A percentile compares a stretch with the other conserved stretches of the same genome.
Conservation (phyloP, 1,140 invertebrate genomes). For the Papilio polyxenes region DNA sequence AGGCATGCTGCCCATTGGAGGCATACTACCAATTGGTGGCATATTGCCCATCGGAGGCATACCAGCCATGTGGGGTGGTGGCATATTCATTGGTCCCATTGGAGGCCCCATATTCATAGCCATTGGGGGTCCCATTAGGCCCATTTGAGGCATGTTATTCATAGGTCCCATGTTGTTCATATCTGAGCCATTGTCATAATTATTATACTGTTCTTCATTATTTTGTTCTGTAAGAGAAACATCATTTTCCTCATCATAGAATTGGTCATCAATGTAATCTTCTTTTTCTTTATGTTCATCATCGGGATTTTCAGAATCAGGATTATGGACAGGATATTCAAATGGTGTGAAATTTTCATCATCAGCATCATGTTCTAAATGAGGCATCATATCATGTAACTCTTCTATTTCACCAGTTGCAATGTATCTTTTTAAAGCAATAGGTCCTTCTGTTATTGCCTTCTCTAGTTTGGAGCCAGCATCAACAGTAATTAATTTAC, state of each 20-base stretch:
- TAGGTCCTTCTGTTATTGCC: conserved; percentile 87
- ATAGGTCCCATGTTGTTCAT: conserved; percentile 55
- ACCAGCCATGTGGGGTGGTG: conserved; percentile 54
- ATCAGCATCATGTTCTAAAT: conserved; percentile 83
- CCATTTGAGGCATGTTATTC: conserved; percentile 64
- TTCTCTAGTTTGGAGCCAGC: conserved; percentile 87
- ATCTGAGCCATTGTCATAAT: conserved; percentile 65
- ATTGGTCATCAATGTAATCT: conserved; percentile 64
- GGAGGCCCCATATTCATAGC: conserved; percentile 1
- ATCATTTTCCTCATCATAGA: conserved; percentile 65
- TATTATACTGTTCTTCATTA: conserved; percentile 58
- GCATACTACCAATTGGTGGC: conserved; percentile 54
- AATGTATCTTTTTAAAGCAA: conserved; percentile 88
- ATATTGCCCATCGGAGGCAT: conserved; percentile 55
- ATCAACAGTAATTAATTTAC: conserved; percentile 88
- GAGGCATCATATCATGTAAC: conserved; percentile 86
- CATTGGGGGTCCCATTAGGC: conserved; percentile 48
- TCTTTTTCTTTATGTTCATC: conserved; percentile 59
- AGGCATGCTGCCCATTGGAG: conserved; percentile 58
- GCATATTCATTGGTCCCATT: conserved; percentile 55
- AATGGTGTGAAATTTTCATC: conserved; percentile 71
- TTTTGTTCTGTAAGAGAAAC: conserved; percentile 47
- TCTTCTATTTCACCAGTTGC: conserved; percentile 89
- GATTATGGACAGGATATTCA: conserved; percentile 70
- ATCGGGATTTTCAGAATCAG: conserved; percentile 51